phyloP scores from a whole-genome alignment of 2,113 vertebrate species.

The Coryphaenoides rupestris region DNA sequence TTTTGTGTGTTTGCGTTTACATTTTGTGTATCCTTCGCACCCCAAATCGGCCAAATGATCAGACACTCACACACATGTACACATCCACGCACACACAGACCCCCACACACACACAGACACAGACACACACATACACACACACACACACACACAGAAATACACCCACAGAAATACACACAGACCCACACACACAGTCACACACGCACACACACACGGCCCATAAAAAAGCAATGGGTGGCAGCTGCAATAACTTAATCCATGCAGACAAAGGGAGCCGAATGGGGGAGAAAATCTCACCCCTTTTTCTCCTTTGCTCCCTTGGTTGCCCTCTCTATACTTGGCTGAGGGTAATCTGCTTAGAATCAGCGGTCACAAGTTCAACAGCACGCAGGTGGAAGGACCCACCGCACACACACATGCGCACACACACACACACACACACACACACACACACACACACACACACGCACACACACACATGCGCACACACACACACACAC shows the following conservation, averaged over 20 bases:
- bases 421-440: conserved; percentile 29
- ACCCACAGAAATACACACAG: conserved; percentile 2
- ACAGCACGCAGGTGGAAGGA: conserved; percentile 68
- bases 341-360: conserved; percentile 72
- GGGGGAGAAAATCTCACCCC: conserved; percentile 66
- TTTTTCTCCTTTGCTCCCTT: conserved; percentile 63
- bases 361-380: conserved; percentile 73
- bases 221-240: conserved; percentile 71
- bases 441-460: conserved; percentile 19
- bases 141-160: no score
- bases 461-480: conserved; percentile 8
- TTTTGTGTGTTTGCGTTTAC: conserved; percentile 17
- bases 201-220: conserved; percentile 56
- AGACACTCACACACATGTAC: conserved; percentile 6
- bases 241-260: conserved; percentile 73
- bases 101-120: no score
- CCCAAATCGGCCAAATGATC: conserved; percentile 14
- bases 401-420: conserved; percentile 36
- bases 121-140: no score
- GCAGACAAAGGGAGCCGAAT: conserved; percentile 67
- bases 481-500: no score
- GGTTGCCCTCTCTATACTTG: conserved; percentile 67
- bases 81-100: no score
- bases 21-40: conserved; percentile 39
- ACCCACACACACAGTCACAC: no score